Evolutionary conservation across 2,113 vertebrate genomes (phyloP).

Genomic region (Sus scrofa): DNA sequence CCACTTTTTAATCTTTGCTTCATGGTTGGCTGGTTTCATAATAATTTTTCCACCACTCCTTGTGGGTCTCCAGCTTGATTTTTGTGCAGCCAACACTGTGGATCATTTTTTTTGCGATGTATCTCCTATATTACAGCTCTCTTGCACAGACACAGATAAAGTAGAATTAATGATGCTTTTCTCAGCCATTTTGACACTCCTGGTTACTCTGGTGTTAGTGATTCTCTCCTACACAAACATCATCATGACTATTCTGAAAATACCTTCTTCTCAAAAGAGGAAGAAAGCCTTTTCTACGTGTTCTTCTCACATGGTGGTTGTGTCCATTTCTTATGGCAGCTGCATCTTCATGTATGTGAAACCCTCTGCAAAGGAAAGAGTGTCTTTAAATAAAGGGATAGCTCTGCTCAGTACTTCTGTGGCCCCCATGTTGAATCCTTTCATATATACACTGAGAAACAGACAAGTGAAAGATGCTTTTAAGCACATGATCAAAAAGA

Average conservation of each 20-base stretch:
- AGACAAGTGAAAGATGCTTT: constrained; percentile 75
- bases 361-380: constrained; percentile 66
- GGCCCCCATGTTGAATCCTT: constrained; percentile 75
- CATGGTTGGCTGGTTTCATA: constrained; percentile 72
- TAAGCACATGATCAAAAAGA: constrained; percentile 48
- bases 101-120: constrained; percentile 78
- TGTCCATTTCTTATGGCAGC: constrained; percentile 78
- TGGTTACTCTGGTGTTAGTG: constrained; percentile 74
- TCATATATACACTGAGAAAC: constrained; percentile 78
- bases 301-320: constrained; percentile 73
- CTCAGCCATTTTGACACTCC: constrained; percentile 65
- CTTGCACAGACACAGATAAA: constrained; percentile 67
- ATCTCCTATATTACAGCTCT: constrained; percentile 66
- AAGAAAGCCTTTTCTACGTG: constrained; percentile 77
- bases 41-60: constrained; percentile 70
- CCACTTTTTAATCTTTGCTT: constrained; percentile 64
- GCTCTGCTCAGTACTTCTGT: constrained; percentile 73
- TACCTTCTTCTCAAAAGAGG: constrained; percentile 75
- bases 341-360: constrained; percentile 80
- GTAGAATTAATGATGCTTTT: constrained; percentile 72
- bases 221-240: constrained; percentile 75
- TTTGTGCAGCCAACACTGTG: constrained; percentile 65
- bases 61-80: constrained; percentile 65
- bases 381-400: constrained; percentile 73
- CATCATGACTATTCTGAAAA: constrained; percentile 74